A percentile compares a stretch with the other conserved stretches of the same genome.
Evolutionary conservation across 2,113 vertebrate species (phyloP).

Genomic region (Felis chaus): DNA sequence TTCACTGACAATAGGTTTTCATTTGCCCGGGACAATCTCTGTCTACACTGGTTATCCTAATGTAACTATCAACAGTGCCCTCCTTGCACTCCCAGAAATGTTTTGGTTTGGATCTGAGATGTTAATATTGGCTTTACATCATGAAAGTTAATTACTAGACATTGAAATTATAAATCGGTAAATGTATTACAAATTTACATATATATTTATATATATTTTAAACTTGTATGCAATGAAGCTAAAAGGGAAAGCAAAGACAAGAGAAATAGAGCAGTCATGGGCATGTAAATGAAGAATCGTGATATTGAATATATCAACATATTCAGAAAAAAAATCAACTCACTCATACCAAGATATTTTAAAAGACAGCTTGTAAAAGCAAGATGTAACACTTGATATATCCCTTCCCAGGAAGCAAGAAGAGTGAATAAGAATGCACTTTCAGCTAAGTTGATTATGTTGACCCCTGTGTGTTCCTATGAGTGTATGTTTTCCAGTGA

Average conservation of each 20-base stretch:
- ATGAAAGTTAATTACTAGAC: neutral
- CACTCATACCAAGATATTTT: neutral
- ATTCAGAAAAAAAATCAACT: conserved; percentile 6
- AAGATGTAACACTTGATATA: conserved; percentile 8
- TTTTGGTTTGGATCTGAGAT: neutral
- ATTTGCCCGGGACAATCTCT: neutral
- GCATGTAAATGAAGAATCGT: neutral
- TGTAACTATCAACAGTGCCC: neutral
- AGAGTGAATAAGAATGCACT: neutral
- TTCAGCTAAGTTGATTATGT: conserved; percentile 11
- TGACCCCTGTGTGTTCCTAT: neutral
- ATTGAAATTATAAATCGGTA: neutral
- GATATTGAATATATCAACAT: neutral
- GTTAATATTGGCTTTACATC: neutral
- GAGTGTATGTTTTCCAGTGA: neutral
- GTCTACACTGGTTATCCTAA: neutral
- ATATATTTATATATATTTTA: neutral
- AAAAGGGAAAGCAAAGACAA: neutral
- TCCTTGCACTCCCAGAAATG: neutral
- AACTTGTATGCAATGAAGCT: neutral
- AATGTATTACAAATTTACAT: neutral
- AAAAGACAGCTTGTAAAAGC: conserved; percentile 12
- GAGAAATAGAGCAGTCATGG: neutral
- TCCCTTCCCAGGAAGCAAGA: neutral
- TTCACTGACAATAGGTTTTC: neutral